Evolutionary conservation across 2,113 vertebrate species (phyloP), one percentile per base, ranked within the genome.

Genomic region (Phaethon lepturus): DNA sequence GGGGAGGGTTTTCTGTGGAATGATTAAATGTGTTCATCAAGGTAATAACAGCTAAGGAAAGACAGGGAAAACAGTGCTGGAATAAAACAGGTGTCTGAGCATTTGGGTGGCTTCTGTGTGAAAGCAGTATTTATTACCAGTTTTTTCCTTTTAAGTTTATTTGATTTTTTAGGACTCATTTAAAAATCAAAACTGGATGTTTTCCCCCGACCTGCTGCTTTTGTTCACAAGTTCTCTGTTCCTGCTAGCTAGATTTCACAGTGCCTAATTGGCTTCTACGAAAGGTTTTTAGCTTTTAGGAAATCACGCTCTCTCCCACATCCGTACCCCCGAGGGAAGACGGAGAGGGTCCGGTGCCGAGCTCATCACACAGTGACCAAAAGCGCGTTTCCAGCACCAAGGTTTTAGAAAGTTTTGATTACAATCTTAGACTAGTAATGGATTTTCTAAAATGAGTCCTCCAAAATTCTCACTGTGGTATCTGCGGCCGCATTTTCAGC

Each of bases 331-430:
- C 35, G 2, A 5, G 40, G 44, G 16, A 29, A 17, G 14, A 13
- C 1, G 52, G 66, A 3, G 0, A 1, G 4, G 0, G 0, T 0
- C 28, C 8, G 22, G 9, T 5, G 22, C 38, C 11, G 28, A 14
- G 69, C 62, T 50, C 52, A 0, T 44, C 45, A 2, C 25, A 0
- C 1, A 5, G 8, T 6, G 14, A 11, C 82, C 64, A 3, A 2
- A 40, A 17, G 11, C 0, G 25, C 4, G 0, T 11, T 68, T 29
- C 26, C 42, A 52, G 28, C 38, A 4, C 24, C 5, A 8, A 10
- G 26, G 6, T 10, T 38, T 80, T 11, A 1, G 60, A 16, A 69
- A 17, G 4, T 47, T 62, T 49, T 22, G 15, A 23, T 26, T 4
- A 7, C 33, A 25, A 56, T n/a, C 20, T 68, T 35, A 18, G 0